Evolutionary conservation across 2,888 invertebrate species (phyloP), one percentile per base, ranked within the genome.

Genomic region (Temnothorax ravouxi): DNA sequence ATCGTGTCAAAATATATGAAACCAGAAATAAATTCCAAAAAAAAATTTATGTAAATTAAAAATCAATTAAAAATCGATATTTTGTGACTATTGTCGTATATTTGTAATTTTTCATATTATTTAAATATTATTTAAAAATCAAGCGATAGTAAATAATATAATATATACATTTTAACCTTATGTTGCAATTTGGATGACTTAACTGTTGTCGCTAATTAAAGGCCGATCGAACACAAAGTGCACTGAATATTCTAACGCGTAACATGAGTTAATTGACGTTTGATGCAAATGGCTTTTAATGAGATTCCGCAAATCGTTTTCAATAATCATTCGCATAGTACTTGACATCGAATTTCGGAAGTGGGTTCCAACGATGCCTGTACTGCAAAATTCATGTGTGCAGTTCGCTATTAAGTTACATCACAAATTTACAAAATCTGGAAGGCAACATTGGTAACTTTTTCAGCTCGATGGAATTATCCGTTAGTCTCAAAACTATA

Each of bases 141-240:
- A 62, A 69, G 8, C 15, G 21, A 25, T 52, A 67, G 0, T 21
- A 2, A 8, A 77, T 52, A 34, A 15, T 38, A 34, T n/a, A 52
- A 52, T n/a, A 71, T 21, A 38, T 47, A 64, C 18, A 38, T 41
- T 67, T 64, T 76, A 41, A 25, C 4, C 13, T 34, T 67, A 67
- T 69, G 54, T 77, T 54, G 29, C 59, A 74, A 75, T 64, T 80
- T 74, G 67, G 77, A 59, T 84, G 38, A 85, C 77, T 80, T 66
- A 69, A 72, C 84, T 77, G 83, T 54, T 79, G 81, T 34, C 34
- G n/a, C 44, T 86, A 74, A 88, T 88, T 84, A 86, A 83, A 83
- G 52, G 71, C 79, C 79, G 71, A 80, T 83, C 52, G 52, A 84
- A 59, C 62, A 56, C 79, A 80, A 82, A 74, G 66, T 81, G 67